Evolutionary conservation across 2,113 vertebrate species (phyloP), one percentile per base, ranked within the genome.

Genomic region (Grus americana): DNA sequence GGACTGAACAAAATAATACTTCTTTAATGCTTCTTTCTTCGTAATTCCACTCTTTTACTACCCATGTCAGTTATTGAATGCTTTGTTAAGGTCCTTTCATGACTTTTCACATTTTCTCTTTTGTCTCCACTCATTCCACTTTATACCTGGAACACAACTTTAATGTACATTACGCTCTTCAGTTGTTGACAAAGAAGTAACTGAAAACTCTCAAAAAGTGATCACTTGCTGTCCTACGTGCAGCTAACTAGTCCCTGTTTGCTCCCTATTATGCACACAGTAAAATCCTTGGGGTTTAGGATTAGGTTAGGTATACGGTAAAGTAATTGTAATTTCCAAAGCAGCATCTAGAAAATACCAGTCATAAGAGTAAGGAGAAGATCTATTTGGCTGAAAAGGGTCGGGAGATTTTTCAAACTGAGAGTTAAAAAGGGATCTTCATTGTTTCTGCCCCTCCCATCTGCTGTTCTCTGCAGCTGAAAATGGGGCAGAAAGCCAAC

Each of bases 401-500:
- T 38, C 40, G 52, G 47, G 65, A 94, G 75, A 26, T 88, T 54
- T 96, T 88, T 94, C 55, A 94, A 61, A 95, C 65, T 72, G 92
- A 91, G 91, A 89, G 52, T 96, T 94, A 89, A 94, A 96, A 95
- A 92, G 82, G 90, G 86, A 93, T 92, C 83, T 95, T 95, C 86
- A 6, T 95, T 94, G 65, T 95, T 94, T 91, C 76, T 96, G 95
- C 95, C 92, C 90, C 95, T 96, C 96, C 88, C 83, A 57, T 91
- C 68, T 94, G 86, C 93, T 89, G 72, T 84, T 94, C 83, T 79
- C 79, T 95, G 92, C 91, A 89, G 92, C 88, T 96, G 90, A 88
- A 96, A 94, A 89, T n/a, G 83, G 73, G 97, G 96, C 95, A 92
- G 88, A 91, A 92, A 96, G 96, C 96, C 95, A 96, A 84, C 57